Evolutionary conservation across 2,113 vertebrate genomes (phyloP).

Genomic region (Chunga burmeisteri): DNA sequence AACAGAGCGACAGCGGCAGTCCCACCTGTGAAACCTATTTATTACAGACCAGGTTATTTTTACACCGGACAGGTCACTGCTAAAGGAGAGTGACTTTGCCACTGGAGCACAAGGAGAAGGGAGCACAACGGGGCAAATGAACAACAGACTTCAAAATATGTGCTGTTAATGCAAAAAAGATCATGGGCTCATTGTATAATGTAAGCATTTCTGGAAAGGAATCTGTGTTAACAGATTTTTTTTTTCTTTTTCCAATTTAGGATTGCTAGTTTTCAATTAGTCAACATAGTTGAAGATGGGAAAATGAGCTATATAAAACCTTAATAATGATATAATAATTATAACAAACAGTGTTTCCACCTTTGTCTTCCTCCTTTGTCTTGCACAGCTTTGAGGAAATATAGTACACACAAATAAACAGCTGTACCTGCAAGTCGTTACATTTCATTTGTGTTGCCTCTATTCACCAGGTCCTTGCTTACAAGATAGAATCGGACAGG

Average conservation of each 20-base stretch:
- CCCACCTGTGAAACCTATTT: background rate
- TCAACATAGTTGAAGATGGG: background rate
- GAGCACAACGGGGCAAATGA: background rate
- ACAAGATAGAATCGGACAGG: background rate
- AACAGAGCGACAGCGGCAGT: background rate
- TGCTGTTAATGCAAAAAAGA: background rate
- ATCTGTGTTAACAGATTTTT: background rate
- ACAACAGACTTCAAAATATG: background rate
- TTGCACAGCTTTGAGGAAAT: background rate
- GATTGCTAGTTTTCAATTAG: background rate
- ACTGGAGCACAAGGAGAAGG: background rate
- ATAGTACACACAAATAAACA: background rate
- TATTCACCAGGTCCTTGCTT: background rate
- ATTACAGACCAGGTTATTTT: background rate
- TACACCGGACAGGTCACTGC: background rate
- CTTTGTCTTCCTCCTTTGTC: background rate
- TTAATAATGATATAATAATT: background rate
- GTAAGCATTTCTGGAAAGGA: background rate
- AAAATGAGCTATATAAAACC: background rate
- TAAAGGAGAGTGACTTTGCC: background rate
- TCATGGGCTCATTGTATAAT: background rate
- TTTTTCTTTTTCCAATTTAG: background rate
- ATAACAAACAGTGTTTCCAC: background rate
- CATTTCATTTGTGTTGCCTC: conserved; percentile 8
- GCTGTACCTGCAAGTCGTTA: background rate